A percentile compares a stretch with the other conserved stretches of the same genome.
phyloP scores from a whole-genome alignment of 2,888 invertebrate genomes.

The Drepana falcataria region DNA sequence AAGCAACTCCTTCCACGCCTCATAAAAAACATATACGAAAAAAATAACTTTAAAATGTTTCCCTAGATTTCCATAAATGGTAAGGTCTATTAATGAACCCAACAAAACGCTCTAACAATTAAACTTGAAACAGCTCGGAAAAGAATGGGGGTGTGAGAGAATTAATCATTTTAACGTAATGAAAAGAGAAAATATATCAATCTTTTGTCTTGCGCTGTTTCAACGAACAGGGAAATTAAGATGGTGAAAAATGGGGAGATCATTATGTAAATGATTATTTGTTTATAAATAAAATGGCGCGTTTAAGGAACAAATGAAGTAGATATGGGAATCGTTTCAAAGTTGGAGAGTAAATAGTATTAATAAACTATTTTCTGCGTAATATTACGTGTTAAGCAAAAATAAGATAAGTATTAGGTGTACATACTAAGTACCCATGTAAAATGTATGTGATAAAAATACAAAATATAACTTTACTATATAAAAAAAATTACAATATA shows the following conservation, averaged over 20 bases:
- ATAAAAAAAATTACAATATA: too few species aligned
- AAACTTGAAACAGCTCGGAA: conserved; percentile 2
- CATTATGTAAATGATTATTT: conserved; percentile 70
- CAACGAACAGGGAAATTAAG: conserved; percentile 53
- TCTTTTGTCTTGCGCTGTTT: conserved; percentile 62
- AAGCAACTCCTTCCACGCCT: too few species aligned
- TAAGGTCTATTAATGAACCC: too few species aligned
- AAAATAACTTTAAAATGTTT: too few species aligned
- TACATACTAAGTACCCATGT: too few species aligned
- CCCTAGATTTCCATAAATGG: too few species aligned
- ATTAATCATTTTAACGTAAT: conserved; percentile 68
- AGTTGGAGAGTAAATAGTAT: not conserved
- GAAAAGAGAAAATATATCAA: conserved; percentile 69
- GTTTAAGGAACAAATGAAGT: conserved; percentile 35
- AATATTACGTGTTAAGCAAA: too few species aligned
- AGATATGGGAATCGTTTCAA: conserved; percentile 25
- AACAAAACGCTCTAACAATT: not conserved
- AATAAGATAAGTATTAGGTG: too few species aligned
- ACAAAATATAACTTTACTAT: too few species aligned
- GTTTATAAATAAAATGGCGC: conserved; percentile 51
- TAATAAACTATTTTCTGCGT: too few species aligned
- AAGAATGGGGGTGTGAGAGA: conserved; percentile 34
- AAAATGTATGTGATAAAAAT: too few species aligned
- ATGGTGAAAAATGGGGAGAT: conserved; percentile 57
- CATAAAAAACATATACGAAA: too few species aligned